Evolutionary conservation across 1,140 invertebrate species (phyloP).

Genomic region (Drosophila mauritiana): DNA sequence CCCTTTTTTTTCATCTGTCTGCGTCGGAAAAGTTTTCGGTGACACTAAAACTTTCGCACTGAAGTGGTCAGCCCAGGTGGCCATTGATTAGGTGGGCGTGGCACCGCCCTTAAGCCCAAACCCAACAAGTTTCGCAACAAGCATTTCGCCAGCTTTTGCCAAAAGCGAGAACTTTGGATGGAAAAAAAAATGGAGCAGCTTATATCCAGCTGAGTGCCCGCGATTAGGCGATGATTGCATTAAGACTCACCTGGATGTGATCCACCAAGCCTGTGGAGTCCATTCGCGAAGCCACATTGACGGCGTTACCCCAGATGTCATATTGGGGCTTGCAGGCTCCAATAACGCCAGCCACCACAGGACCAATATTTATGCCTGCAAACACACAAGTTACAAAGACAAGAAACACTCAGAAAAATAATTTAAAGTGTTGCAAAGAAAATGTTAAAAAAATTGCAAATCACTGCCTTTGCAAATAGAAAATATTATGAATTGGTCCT

Average conservation of each 20-base stretch:
- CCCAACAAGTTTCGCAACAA: slow-evolving; percentile 24
- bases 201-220: slow-evolving; percentile 14
- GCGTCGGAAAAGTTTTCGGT: slow-evolving; percentile 32
- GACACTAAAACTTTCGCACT: slow-evolving; percentile 63
- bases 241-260: slow-evolving; percentile 90
- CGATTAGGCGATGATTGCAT: slow-evolving; percentile 43
- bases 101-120: not conserved
- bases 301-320: slow-evolving; percentile 95
- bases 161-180: slow-evolving; percentile 7
- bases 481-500: too few relatives aligned
- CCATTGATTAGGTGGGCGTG: slow-evolving; percentile 45
- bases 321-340: slow-evolving; percentile 96
- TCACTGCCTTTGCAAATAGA: too few relatives aligned
- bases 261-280: slow-evolving; percentile 93
- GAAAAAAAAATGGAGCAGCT: not conserved
- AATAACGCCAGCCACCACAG: slow-evolving; percentile 97
- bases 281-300: slow-evolving; percentile 96
- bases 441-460: too few relatives aligned
- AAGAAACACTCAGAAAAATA: not conserved
- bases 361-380: slow-evolving; percentile 96
- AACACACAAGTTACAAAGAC: not conserved
- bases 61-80: slow-evolving; percentile 67
- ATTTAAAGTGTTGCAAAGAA: too few relatives aligned
- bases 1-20: slow-evolving; percentile 7
- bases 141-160: slow-evolving; percentile 5